A percentile compares a stretch with the other conserved stretches of the same genome.
Evolutionary conservation across 2,888 invertebrate genomes (phyloP).

Genomic region (Drosophila merina): DNA sequence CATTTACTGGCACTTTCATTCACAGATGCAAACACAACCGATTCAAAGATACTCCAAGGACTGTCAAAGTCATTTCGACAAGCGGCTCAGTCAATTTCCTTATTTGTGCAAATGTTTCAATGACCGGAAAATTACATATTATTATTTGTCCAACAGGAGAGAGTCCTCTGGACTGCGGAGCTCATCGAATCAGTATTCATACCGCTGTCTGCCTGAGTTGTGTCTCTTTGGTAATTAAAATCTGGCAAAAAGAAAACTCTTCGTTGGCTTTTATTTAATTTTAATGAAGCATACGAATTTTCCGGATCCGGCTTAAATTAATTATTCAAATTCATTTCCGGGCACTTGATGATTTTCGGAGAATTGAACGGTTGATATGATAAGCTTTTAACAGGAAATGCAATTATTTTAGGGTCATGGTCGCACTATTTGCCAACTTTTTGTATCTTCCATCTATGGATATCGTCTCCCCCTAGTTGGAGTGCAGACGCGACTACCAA

Average conservation of each 20-base stretch:
- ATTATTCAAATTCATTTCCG: conserved; percentile 1
- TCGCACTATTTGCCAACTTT: conserved; percentile 3
- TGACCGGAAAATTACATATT: conserved; percentile 82
- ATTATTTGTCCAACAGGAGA: conserved; percentile 69
- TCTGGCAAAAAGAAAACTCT: not conserved
- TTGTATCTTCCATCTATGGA: no score
- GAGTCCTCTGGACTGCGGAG: not conserved
- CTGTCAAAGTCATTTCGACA: conserved; percentile 71
- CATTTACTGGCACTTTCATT: conserved; percentile 1
- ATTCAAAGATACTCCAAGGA: conserved; percentile 30
- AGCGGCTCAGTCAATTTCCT: conserved; percentile 74
- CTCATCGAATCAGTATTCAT: conserved; percentile 61
- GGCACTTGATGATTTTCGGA: not conserved
- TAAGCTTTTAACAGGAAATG: not conserved
- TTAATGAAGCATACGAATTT: not conserved
- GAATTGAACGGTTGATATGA: not conserved
- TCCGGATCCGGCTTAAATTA: conserved; percentile 24
- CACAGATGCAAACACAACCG: conserved; percentile 8
- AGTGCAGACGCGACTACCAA: no score
- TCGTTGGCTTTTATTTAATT: not conserved
- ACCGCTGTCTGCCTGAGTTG: conserved; percentile 19
- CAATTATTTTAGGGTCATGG: not conserved
- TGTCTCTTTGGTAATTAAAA: conserved; percentile 5
- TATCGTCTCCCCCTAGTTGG: no score
- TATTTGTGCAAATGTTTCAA: conserved; percentile 77